Evolutionary conservation across 2,113 vertebrate species (phyloP).

Genomic region (Poicephalus gulielmi): DNA sequence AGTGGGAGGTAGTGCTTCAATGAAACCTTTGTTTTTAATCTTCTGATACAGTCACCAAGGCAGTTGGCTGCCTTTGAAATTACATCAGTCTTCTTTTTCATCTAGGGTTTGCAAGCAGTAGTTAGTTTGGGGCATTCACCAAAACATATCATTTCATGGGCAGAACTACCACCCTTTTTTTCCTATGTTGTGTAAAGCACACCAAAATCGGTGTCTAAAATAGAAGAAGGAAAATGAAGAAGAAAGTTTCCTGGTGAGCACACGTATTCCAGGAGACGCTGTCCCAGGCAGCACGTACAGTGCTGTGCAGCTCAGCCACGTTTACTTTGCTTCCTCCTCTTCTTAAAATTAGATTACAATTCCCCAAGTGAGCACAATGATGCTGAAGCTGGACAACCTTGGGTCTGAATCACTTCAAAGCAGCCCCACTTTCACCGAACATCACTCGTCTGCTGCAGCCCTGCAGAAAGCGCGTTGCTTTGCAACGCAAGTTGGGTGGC

Average conservation of each 20-base stretch:
- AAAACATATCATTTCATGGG: constrained; percentile 1
- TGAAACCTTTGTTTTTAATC: constrained; percentile 82
- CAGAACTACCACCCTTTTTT: background rate
- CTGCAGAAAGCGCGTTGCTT: background rate
- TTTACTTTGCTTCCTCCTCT: constrained; percentile 4
- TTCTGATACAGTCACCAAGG: constrained; percentile 68
- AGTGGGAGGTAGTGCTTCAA: constrained; percentile 83
- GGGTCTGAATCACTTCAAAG: constrained; percentile 26
- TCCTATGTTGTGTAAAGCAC: background rate
- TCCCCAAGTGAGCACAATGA: background rate
- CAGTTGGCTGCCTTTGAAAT: constrained; percentile 78
- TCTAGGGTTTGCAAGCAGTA: constrained; percentile 10
- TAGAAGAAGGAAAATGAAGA: background rate
- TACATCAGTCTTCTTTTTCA: constrained; percentile 56
- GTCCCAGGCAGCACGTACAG: background rate
- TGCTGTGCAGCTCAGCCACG: background rate
- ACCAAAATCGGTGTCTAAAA: background rate
- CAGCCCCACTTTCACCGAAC: background rate
- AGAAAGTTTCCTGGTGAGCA: background rate
- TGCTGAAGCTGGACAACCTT: background rate
- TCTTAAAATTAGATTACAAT: constrained; percentile 33
- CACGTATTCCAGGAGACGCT: accelerated
- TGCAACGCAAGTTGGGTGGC: constrained; percentile 72
- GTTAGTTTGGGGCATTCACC: background rate
- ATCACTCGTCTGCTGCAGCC: background rate